phyloP scores from a whole-genome alignment of 2,113 vertebrate species.

The Gadus chalcogrammus region DNA sequence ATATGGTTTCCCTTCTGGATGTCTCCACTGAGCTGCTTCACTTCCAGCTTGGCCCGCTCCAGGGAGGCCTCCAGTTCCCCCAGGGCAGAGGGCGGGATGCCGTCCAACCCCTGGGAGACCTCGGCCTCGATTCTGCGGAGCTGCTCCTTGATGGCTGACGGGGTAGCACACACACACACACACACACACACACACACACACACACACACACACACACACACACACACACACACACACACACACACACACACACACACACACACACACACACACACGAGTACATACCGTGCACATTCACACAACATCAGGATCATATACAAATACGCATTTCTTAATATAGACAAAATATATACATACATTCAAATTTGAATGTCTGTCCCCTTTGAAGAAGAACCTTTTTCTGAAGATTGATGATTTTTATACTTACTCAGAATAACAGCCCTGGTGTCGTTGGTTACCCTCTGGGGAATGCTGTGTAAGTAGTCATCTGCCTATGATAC shows the following conservation, averaged over 20 bases:
- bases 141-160: constrained; percentile 59
- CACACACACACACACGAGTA: neutral
- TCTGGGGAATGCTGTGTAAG: constrained; percentile 51
- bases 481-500: constrained; percentile 60
- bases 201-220: constrained; percentile 2
- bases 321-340: neutral
- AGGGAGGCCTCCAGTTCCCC: constrained; percentile 9
- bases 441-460: constrained; percentile 65
- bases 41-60: rapidly evolving
- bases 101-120: constrained; percentile 42
- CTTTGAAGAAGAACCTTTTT: neutral
- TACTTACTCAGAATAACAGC: constrained; percentile 70
- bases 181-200: neutral
- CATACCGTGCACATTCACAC: neutral
- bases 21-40: neutral
- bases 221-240: constrained; percentile 5
- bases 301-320: neutral
- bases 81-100: constrained; percentile 34
- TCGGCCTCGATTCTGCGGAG: constrained; percentile 53
- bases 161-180: neutral
- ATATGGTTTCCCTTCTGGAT: constrained; percentile 37
- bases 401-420: neutral
- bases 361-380: neutral
- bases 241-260: neutral
- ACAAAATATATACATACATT: neutral